phyloP scores from a whole-genome alignment of 2,113 vertebrate species.

The Nothocercus julius region DNA sequence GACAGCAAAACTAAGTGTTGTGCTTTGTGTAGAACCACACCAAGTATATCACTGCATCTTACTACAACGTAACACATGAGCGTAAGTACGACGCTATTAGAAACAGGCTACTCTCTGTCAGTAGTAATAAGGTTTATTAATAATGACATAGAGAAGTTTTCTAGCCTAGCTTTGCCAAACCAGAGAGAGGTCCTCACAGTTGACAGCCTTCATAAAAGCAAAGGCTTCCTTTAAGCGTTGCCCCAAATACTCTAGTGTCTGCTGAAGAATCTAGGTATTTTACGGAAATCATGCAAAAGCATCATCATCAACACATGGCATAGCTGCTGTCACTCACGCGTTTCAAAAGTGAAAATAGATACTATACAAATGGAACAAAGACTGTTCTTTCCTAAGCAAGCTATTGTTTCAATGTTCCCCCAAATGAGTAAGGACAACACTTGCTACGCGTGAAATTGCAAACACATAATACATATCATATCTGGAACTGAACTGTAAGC shows the following conservation, averaged over 20 bases:
- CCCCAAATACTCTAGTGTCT: not conserved
- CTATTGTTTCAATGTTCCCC: not conserved
- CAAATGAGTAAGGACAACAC: fast-evolving
- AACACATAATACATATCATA: not conserved
- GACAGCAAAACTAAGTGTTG: not conserved
- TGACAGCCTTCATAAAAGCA: not conserved
- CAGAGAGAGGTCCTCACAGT: not conserved
- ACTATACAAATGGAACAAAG: not conserved
- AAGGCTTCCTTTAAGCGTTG: not conserved
- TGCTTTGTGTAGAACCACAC: not conserved
- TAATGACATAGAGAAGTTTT: not conserved
- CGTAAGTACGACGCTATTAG: not conserved
- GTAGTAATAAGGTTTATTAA: fast-evolving
- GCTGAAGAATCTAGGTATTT: not conserved
- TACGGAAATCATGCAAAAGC: not conserved
- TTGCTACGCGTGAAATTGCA: not conserved
- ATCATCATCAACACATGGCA: not conserved
- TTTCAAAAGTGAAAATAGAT: not conserved
- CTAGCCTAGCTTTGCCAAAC: not conserved
- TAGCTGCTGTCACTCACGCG: fast-evolving
- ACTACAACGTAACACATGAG: not conserved
- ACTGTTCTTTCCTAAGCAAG: not conserved
- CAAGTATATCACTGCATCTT: not conserved
- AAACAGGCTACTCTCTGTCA: not conserved
- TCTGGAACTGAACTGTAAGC: not conserved